Percentiles rank a stretch among this genome's conserved stretches.
Conservation (phyloP, 2,113 vertebrate genomes). For the Isichthys henryi region DNA sequence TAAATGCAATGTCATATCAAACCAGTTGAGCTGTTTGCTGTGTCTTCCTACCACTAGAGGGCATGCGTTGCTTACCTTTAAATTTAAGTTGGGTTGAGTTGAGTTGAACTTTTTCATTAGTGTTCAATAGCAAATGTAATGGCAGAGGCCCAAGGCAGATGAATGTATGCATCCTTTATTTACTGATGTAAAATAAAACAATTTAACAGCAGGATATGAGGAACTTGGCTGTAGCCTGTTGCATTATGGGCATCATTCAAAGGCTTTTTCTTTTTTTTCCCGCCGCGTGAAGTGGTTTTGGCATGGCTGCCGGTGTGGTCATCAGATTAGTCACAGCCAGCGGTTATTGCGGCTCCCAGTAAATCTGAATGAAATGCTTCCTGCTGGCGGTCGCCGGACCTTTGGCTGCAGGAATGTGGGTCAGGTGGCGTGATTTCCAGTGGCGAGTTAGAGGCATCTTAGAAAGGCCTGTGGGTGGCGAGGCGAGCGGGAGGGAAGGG, state of each 20-base stretch:
- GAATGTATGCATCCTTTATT: not conserved
- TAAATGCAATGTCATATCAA: not conserved
- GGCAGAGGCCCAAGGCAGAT: not conserved
- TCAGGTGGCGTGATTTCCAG: constrained; percentile 18
- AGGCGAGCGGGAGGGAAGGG: not conserved
- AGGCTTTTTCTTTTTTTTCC: not conserved
- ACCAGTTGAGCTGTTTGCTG: not conserved
- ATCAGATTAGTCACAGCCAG: constrained; percentile 15
- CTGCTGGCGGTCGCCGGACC: not conserved
- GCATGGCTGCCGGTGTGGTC: not conserved
- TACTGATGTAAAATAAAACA: not conserved
- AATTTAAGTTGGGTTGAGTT: not conserved
- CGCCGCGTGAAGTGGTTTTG: not conserved
- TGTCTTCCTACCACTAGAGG: constrained; percentile 18
- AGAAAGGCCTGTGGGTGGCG: not conserved
- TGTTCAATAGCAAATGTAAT: not conserved
- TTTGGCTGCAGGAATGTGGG: constrained; percentile 7
- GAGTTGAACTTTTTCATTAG: constrained; percentile 1
- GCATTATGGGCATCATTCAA: not conserved
- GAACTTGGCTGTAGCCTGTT: not conserved
- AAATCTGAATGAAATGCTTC: constrained; percentile 15
- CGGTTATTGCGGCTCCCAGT: not conserved
- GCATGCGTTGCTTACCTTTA: not conserved
- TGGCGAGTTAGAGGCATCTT: constrained; percentile 25
- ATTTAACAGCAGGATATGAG: constrained; percentile 2